Evolutionary conservation across 2,797 vertebrate species (phyloP).

Genomic region (Pteropus rufus): DNA sequence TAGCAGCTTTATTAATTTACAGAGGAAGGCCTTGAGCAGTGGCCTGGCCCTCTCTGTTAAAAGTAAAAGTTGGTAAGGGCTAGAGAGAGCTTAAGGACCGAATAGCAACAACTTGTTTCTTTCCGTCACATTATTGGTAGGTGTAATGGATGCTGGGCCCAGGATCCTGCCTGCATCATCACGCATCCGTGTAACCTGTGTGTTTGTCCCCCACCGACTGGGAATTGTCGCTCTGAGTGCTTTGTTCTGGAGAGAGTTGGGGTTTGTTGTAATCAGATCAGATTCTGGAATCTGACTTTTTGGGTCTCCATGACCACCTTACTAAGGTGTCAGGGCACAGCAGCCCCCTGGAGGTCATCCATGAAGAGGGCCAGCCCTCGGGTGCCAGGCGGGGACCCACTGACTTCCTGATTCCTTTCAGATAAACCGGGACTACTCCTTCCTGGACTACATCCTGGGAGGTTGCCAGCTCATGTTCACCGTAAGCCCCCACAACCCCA

Average conservation of each 20-base stretch:
- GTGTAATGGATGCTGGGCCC: neutral
- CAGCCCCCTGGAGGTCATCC: neutral
- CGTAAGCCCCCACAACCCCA: constrained; percentile 82
- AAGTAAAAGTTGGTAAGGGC: neutral
- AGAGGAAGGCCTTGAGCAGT: neutral
- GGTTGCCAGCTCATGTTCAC: constrained; percentile 99
- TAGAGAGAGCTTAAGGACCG: neutral
- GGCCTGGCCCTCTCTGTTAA: neutral
- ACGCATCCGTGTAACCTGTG: rapidly evolving
- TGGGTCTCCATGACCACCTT: neutral
- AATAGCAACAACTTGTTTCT: neutral
- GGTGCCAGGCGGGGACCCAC: neutral
- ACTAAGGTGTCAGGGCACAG: neutral
- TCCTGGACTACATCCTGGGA: constrained; percentile 98
- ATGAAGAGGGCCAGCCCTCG: neutral
- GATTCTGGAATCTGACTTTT: neutral
- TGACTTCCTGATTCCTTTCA: constrained; percentile 75
- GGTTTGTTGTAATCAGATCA: neutral
- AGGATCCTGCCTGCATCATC: neutral
- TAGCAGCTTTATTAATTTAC: neutral
- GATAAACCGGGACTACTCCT: constrained; percentile 96
- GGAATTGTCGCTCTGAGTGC: neutral
- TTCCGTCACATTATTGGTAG: no score
- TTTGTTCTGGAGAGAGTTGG: neutral
- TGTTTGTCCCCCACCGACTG: neutral